phyloP scores from a whole-genome alignment of 2,113 vertebrate genomes.

The Mystacornis crossleyi region DNA sequence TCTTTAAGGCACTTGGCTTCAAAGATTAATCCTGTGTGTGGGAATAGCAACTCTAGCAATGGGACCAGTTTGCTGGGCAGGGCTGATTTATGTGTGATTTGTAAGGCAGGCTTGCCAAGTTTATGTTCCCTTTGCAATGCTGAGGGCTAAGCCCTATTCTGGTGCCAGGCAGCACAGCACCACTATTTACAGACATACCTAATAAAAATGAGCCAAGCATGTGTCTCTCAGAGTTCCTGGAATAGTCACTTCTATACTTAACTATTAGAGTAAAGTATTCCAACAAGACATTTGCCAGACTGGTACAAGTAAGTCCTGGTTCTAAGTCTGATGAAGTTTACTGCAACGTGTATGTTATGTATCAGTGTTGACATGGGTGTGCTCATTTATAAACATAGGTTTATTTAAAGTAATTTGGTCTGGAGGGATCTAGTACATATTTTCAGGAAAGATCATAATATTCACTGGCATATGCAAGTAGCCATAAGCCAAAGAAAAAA shows the following conservation, averaged over 20 bases:
- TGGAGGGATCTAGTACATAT: not conserved
- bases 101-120: not conserved
- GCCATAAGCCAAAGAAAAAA: not conserved
- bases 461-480: not conserved
- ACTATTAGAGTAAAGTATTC: not conserved
- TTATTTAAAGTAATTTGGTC: not conserved
- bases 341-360: not conserved
- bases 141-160: not conserved
- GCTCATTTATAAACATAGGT: not conserved
- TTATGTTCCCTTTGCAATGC: not conserved
- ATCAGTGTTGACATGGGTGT: not conserved
- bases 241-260: not conserved
- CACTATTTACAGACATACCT: conserved; percentile 3
- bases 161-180: conserved; percentile 2
- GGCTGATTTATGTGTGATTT: not conserved
- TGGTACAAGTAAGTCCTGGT: not conserved
- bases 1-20: conserved; percentile 12
- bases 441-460: not conserved
- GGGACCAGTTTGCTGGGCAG: not conserved
- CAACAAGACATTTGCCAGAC: not conserved
- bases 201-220: not conserved
- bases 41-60: not conserved
- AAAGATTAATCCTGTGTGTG: not conserved
- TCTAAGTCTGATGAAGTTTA: not conserved
- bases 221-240: not conserved